phyloP scores from a whole-genome alignment of 1,140 invertebrate genomes.

The Drosophila prosaltans region DNA sequence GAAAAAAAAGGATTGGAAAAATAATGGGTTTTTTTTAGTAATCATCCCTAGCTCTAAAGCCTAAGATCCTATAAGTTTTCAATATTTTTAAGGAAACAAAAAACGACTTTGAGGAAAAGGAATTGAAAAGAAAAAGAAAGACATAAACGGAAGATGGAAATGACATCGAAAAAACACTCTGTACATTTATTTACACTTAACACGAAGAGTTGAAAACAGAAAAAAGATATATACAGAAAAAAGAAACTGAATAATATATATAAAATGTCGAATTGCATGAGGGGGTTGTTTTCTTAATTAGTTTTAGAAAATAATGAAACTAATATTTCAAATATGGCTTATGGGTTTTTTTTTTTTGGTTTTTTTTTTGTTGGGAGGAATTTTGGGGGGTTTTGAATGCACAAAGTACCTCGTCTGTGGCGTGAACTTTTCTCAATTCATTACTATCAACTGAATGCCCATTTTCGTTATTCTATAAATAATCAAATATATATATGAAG shows the following conservation, averaged over 20 bases:
- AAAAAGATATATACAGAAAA: slow-evolving; percentile 52
- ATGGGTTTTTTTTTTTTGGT: slow-evolving; percentile 43
- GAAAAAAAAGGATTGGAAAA: background rate
- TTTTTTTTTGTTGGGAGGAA: slow-evolving; percentile 47
- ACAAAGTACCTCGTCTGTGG: slow-evolving; percentile 84
- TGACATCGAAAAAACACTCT: slow-evolving; percentile 58
- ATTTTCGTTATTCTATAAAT: slow-evolving; percentile 83
- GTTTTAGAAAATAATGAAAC: slow-evolving; percentile 59
- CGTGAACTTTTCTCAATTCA: slow-evolving; percentile 84
- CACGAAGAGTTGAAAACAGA: slow-evolving; percentile 56
- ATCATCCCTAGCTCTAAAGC: background rate
- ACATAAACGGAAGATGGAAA: slow-evolving; percentile 30
- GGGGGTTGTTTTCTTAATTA: slow-evolving; percentile 52
- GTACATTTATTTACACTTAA: slow-evolving; percentile 82
- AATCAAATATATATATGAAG: slow-evolving; percentile 61
- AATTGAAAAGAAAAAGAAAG: slow-evolving; percentile 24
- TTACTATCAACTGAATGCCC: slow-evolving; percentile 83
- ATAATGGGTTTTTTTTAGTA: slow-evolving; percentile 7
- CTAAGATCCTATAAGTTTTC: background rate
- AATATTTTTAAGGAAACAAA: background rate
- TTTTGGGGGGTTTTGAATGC: slow-evolving; percentile 63
- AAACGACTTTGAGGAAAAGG: background rate
- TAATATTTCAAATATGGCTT: slow-evolving; percentile 58
- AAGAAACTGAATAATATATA: slow-evolving; percentile 48
- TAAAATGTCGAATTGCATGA: slow-evolving; percentile 64